These are phyloP conservation scores for Adelges cooleyi DNA, from an alignment of 1,140 invertebrate genomes.

Conservation along the genomic window DNA sequence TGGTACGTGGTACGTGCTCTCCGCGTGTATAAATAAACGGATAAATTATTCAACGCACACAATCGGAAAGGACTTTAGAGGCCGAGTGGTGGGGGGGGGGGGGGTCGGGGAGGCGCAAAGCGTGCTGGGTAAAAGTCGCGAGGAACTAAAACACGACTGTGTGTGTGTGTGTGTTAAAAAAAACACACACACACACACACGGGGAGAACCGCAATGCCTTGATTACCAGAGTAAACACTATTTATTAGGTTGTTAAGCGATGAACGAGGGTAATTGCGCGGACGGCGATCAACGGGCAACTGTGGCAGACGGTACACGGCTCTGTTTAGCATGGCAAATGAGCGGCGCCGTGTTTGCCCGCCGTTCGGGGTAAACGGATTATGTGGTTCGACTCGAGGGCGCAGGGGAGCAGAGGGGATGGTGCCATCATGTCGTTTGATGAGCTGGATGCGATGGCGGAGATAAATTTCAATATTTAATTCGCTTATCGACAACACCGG, in stretches of 20 bases:
- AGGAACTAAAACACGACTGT: background rate
- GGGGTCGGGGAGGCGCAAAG: background rate
- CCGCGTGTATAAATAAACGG: background rate
- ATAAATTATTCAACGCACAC: slow-evolving; percentile 27
- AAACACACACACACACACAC: background rate
- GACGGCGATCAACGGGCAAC: slow-evolving; percentile 9
- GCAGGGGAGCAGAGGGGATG: too few species aligned
- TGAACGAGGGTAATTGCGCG: slow-evolving; percentile 25
- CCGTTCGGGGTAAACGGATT: too few species aligned
- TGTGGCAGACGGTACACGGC: background rate
- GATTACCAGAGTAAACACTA: slow-evolving; percentile 28
- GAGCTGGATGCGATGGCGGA: background rate
- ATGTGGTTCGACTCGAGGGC: too few species aligned
- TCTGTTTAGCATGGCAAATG: slow-evolving; percentile 28
- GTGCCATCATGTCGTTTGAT: slow-evolving; percentile 27
- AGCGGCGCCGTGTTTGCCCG: slow-evolving; percentile 19
- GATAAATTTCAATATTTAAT: slow-evolving; percentile 25
- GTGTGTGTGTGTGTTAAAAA: background rate
- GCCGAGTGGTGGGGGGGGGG: background rate
- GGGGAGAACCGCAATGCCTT: slow-evolving; percentile 22
- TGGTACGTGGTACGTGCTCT: too few species aligned
- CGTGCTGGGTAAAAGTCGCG: slow-evolving; percentile 13
- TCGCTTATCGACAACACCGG: too few species aligned
- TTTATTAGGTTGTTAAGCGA: slow-evolving; percentile 27
- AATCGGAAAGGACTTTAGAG: background rate